Percentiles rank a stretch among this genome's conserved stretches.
phyloP scores from a whole-genome alignment of 2,888 invertebrate species.

The Axea sp. region DNA sequence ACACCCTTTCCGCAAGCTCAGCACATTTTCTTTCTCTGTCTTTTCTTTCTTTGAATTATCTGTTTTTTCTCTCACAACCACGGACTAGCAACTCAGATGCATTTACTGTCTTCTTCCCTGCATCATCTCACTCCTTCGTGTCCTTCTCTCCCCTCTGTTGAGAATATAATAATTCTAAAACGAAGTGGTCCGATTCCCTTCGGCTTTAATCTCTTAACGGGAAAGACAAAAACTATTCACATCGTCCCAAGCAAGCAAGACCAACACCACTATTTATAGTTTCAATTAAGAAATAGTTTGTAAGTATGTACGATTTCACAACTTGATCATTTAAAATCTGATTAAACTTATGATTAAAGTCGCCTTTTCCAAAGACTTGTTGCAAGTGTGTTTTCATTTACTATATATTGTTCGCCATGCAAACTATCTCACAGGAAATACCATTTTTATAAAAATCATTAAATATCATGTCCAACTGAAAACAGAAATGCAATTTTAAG shows the following conservation, averaged over 20 bases:
- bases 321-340: slow-evolving; percentile 63
- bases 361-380: neutral
- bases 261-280: slow-evolving; percentile 21
- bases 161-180: slow-evolving; percentile 75
- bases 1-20: slow-evolving; percentile 79
- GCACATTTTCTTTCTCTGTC: slow-evolving; percentile 68
- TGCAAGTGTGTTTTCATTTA: neutral
- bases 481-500: too few species aligned
- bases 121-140: slow-evolving; percentile 13
- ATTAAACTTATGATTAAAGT: too few species aligned
- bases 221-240: slow-evolving; percentile 70
- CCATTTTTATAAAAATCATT: too few species aligned
- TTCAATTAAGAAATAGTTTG: slow-evolving; percentile 71
- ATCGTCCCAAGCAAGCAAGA: slow-evolving; percentile 62
- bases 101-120: slow-evolving; percentile 45
- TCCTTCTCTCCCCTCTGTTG: slow-evolving; percentile 24
- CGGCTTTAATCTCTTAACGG: slow-evolving; percentile 78
- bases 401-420: too few species aligned
- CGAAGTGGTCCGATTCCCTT: slow-evolving; percentile 69
- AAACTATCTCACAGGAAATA: too few species aligned
- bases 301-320: slow-evolving; percentile 39
- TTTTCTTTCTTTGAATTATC: too few species aligned
- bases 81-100: slow-evolving; percentile 28
- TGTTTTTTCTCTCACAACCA: too few species aligned
- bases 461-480: too few species aligned